Evolutionary conservation across 2,888 invertebrate species (phyloP).

Genomic region (Athripsodes cinereus): DNA sequence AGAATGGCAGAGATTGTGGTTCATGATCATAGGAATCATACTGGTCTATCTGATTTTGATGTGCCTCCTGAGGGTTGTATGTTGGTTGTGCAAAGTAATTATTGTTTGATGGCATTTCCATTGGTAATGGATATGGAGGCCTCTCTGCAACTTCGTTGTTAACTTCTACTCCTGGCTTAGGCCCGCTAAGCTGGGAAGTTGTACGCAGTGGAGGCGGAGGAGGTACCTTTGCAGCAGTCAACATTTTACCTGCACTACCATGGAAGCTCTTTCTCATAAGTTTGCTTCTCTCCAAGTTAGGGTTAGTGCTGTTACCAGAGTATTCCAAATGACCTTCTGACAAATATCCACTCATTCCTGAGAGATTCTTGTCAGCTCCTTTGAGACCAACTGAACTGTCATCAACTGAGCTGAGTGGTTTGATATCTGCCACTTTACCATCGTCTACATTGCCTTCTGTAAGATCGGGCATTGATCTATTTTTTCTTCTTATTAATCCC

Average conservation of each 20-base stretch:
- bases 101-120: conserved; percentile 39
- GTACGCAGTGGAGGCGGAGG: conserved; percentile 81
- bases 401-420: conserved; percentile 57
- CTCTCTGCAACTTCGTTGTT: conserved; percentile 42
- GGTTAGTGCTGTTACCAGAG: conserved; percentile 60
- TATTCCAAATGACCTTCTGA: conserved; percentile 85
- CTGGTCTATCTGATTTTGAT: conserved; percentile 28
- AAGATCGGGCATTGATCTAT: conserved; percentile 86
- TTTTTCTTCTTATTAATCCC: conserved; percentile 79
- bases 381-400: conserved; percentile 68
- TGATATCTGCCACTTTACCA: conserved; percentile 40
- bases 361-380: conserved; percentile 52
- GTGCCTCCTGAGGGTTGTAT: conserved; percentile 33
- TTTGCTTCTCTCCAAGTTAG: conserved; percentile 79
- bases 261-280: conserved; percentile 87
- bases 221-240: conserved; percentile 78
- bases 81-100: conserved; percentile 46
- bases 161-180: conserved; percentile 57
- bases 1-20: conserved; percentile 57
- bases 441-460: conserved; percentile 68
- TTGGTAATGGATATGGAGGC: conserved; percentile 42
- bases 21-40: conserved; percentile 36
- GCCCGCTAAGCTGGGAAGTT: conserved; percentile 74
- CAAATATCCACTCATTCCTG: conserved; percentile 69
- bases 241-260: conserved; percentile 73